Conservation (phyloP, 2,113 vertebrate genomes). For the Neofelis nebulosa region DNA sequence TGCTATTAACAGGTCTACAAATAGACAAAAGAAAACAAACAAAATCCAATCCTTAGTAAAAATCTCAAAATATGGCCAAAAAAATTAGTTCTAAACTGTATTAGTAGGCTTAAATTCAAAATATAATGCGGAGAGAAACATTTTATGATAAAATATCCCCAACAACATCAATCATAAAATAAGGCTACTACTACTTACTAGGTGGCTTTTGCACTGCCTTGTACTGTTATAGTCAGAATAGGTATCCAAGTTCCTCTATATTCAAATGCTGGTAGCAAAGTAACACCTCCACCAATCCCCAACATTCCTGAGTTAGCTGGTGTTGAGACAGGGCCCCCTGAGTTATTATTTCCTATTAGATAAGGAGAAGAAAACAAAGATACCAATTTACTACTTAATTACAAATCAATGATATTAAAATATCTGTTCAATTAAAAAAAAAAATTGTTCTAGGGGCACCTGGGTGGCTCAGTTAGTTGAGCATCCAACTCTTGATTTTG, state of each 20-base stretch:
- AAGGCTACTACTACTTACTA: constrained; percentile 91
- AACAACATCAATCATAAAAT: not conserved
- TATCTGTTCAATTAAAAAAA: not conserved
- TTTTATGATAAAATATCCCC: constrained; percentile 29
- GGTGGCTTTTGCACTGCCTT: constrained; percentile 98
- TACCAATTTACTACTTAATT: not conserved
- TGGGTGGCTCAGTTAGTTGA: too few relatives aligned
- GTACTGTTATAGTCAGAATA: constrained; percentile 94
- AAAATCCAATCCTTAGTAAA: constrained; percentile 21
- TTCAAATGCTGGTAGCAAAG: constrained; percentile 96
- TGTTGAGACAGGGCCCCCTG: constrained; percentile 85
- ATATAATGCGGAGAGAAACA: not conserved
- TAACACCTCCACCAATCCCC: constrained; percentile 88
- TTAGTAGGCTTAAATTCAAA: constrained; percentile 20
- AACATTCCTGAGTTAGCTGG: constrained; percentile 89
- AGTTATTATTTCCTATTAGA: constrained; percentile 84
- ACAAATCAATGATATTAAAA: constrained; percentile 21
- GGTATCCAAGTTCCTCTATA: constrained; percentile 99
- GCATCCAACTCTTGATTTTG: too few relatives aligned
- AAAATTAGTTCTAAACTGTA: constrained; percentile 42
- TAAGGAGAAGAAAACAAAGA: constrained; percentile 36
- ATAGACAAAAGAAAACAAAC: constrained; percentile 1
- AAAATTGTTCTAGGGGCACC: not conserved
- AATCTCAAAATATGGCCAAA: constrained; percentile 31
- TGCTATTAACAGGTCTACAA: not conserved